phyloP scores from a whole-genome alignment of 2,888 invertebrate genomes.

The Oligia fasciuncula region DNA sequence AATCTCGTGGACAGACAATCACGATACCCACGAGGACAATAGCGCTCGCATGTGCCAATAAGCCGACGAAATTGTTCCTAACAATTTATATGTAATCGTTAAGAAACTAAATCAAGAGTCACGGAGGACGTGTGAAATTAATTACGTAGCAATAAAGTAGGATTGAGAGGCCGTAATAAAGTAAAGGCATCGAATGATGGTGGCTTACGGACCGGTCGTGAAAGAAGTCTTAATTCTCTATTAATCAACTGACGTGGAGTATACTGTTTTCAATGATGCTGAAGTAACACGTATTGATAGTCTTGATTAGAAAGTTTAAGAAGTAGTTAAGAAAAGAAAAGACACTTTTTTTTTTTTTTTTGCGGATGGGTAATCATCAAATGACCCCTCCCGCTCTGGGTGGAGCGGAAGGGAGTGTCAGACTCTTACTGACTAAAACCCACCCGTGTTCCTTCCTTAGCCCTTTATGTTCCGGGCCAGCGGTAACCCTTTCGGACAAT shows the following conservation, averaged over 20 bases:
- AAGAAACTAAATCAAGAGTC: slow-evolving; percentile 70
- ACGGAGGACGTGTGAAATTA: slow-evolving; percentile 76
- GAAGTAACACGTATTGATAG: background rate
- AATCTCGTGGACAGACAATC: slow-evolving; percentile 69
- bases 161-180: slow-evolving; percentile 73
- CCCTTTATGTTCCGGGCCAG: no score
- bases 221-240: slow-evolving; percentile 65
- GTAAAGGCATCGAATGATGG: slow-evolving; percentile 70
- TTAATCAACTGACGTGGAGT: slow-evolving; percentile 33
- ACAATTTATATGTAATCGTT: slow-evolving; percentile 70
- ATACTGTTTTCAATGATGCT: background rate
- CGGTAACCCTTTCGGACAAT: no score
- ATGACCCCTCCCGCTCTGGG: no score
- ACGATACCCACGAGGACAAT: slow-evolving; percentile 72
- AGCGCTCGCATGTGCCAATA: slow-evolving; percentile 64
- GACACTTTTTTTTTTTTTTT: no score
- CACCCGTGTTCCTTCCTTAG: no score
- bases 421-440: no score
- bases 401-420: no score
- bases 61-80: slow-evolving; percentile 63
- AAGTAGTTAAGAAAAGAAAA: background rate
- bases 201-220: slow-evolving; percentile 62
- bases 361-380: no score
- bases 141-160: slow-evolving; percentile 74
- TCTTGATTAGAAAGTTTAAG: slow-evolving; percentile 8